Conservation (phyloP, 1,140 invertebrate species). For the Drosophila nebulosa region DNA sequence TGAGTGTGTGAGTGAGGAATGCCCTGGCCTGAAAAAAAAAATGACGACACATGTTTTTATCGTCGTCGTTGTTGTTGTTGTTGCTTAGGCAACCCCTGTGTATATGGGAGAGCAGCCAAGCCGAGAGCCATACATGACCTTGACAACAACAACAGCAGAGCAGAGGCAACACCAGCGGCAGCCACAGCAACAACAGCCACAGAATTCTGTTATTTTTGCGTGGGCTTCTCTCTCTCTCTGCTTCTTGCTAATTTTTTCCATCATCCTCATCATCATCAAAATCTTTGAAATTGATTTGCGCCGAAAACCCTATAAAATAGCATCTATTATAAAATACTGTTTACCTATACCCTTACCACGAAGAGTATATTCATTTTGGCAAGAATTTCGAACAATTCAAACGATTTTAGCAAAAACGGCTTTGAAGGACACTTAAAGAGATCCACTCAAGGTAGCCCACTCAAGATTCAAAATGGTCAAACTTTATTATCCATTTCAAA, state of each 20-base stretch:
- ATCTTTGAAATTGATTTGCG: conserved; percentile 2
- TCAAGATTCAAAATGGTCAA: not conserved
- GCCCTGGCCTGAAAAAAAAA: conserved; percentile 47
- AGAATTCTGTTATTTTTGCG: conserved; percentile 4
- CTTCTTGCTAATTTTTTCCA: not conserved
- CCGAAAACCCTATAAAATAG: not conserved
- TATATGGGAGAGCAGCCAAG: conserved; percentile 29
- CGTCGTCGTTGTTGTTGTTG: conserved; percentile 29
- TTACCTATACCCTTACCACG: conserved; percentile 23
- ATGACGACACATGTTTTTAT: conserved; percentile 78
- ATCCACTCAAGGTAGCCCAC: too few relatives aligned
- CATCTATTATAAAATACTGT: conserved; percentile 43
- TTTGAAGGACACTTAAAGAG: too few relatives aligned
- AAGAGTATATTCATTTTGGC: not conserved
- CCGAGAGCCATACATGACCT: conserved; percentile 45
- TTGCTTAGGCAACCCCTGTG: conserved; percentile 62
- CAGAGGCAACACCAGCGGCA: conserved; percentile 59
- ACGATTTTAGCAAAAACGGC: too few relatives aligned
- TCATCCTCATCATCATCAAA: not conserved
- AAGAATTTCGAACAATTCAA: not conserved
- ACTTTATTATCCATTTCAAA: too few relatives aligned
- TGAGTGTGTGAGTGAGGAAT: conserved; percentile 56
- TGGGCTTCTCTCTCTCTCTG: not conserved
- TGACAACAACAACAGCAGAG: conserved; percentile 57
- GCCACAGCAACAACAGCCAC: conserved; percentile 32